Conservation (phyloP, 2,797 vertebrate genomes). For the Pseudochirops corinnae region DNA sequence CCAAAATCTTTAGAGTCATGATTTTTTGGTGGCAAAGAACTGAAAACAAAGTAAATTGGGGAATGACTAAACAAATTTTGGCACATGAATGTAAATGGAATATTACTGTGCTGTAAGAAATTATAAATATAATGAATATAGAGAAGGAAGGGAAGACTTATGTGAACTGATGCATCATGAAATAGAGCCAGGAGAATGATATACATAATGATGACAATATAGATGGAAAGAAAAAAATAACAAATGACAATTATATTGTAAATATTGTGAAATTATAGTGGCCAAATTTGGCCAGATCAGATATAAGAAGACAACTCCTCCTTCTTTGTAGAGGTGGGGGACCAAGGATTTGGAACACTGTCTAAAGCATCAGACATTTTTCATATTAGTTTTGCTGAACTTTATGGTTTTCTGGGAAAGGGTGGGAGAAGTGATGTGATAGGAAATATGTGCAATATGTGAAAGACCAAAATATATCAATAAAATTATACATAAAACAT, state of each 20-base stretch:
- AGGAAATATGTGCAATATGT: neutral
- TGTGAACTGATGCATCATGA: neutral
- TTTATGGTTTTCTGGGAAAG: neutral
- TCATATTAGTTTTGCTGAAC: neutral
- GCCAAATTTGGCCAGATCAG: neutral
- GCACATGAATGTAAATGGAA: neutral
- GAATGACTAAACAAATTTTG: neutral
- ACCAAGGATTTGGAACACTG: neutral
- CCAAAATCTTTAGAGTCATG: neutral
- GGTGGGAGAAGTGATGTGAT: neutral
- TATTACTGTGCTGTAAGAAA: neutral
- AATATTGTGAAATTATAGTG: neutral
- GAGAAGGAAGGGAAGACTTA: neutral
- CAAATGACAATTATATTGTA: neutral
- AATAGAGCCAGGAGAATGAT: neutral
- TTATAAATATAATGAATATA: neutral
- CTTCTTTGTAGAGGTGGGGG: neutral
- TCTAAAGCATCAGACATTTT: neutral
- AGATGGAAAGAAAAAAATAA: neutral
- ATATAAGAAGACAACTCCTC: neutral
- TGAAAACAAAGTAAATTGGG: neutral
- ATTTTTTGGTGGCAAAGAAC: neutral
- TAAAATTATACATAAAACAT: neutral
- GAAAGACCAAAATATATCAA: neutral
- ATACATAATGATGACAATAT: neutral